Evolutionary conservation across 2,888 invertebrate species (phyloP), one percentile per base, ranked within the genome.

Genomic region (Metacarcinus magister): DNA sequence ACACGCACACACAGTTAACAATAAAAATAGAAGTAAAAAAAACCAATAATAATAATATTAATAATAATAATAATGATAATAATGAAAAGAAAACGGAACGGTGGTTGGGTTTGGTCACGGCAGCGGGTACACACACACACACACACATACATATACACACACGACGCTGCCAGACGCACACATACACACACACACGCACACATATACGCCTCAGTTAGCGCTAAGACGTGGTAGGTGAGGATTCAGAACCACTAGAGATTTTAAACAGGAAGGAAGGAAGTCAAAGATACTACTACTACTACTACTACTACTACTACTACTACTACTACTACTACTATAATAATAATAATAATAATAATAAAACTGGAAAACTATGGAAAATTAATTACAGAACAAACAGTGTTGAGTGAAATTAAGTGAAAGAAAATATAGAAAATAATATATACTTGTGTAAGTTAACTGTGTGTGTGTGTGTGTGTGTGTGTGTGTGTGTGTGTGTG

Each of bases 181-280:
- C 54, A 48, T 48, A 92, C 92, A 92, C 92, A 46, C 92, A 92
- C 92, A 48, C 92, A 92, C 48, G 54, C 60, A 54, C 60, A 92
- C 60, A 92, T 32, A 92, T 32, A 92, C 60, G 16, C 28, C 19
- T 19, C 67, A 67, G 67, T 67, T 67, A 67, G n/a, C 67, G 67
- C 67, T 67, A n/a, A n/a, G 7, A n/a, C n/a, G 67, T 67, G 23
- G 67, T 67, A 3, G 67, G 67, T 67, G n/a, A 7, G n/a, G 7
- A n/a, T 23, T 67, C n/a, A n/a, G 0, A n/a, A 4, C n/a, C 7
- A n/a, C 67, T 54, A 10, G 39, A 39, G 39, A 39, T 2, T 39
- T 39, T 54, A 54, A 54, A 54, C 10, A 54, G 54, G 16, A 16
- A 54, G 54, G 16, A 16, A 54, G 54, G 16, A 16, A 54, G 54